Evolutionary conservation across 2,888 invertebrate genomes (phyloP), one percentile per base, ranked within the genome.

Genomic region (Lasioglossum zephyrum): DNA sequence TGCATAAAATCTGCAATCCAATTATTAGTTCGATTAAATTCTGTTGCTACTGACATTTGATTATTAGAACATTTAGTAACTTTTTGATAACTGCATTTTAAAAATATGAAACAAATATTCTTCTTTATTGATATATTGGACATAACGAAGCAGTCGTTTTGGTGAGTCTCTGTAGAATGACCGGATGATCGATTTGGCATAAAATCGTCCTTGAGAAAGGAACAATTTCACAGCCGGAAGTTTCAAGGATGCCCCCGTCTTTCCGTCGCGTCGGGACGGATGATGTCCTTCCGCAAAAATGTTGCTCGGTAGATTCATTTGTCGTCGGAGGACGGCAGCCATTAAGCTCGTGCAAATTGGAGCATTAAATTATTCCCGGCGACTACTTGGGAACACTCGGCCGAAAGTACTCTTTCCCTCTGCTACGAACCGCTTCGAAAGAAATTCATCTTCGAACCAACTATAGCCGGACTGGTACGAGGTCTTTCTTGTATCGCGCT

Each of bases 281-380:
- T 26, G 26, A 70, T 36, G 41, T n/a, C 11, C 22, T 26, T 39
- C 70, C 16, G 66, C n/a, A 73, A 84, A 81, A 81, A 81, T 73
- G 16, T 44, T 66, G n/a, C 13, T 41, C 16, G 6, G 2, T 1
- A 60, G 22, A 36, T 53, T 75, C 70, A 84, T 84, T 84, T 78
- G 78, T 82, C 77, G 60, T 16, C 6, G n/a, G 49, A 26, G 60
- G 63, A 72, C n/a, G n/a, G 31, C n/a, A 13, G 60, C 53, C 73
- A 49, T 74, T 77, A 78, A 66, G n/a, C 63, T 63, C 9, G 36
- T 26, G 69, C 39, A 82, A 84, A 82, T 84, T 76, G 36, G 18
- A 53, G 49, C 49, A 49, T 78, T 76, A 66, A 77, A 78, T 84
- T 82, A 78, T 82, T 63, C 66, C 13, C 41, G n/a, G 4, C 26